These are phyloP conservation scores for Ptychoptera albimana DNA, from an alignment of 2,888 invertebrate species.

Conservation along the genomic window DNA sequence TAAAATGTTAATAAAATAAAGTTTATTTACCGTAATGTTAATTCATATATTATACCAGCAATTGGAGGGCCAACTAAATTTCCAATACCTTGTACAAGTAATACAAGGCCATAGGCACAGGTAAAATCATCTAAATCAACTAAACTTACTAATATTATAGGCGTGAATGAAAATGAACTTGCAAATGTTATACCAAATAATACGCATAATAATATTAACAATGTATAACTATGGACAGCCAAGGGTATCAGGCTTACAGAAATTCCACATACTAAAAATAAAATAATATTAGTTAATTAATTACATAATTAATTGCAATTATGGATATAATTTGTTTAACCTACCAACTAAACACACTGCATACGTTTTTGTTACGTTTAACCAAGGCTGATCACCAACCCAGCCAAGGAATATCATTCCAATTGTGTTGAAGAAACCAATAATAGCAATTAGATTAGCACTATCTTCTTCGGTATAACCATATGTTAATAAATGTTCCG, in stretches of 20 bases:
- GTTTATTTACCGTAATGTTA: conserved; percentile 19
- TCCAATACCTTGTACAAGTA: conserved; percentile 83
- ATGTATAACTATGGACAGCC: conserved; percentile 19
- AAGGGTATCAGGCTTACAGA: conserved; percentile 28
- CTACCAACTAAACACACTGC: conserved; percentile 50
- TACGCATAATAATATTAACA: conserved; percentile 31
- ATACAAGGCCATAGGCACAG: conserved; percentile 76
- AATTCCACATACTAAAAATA: conserved; percentile 23
- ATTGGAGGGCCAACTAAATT: conserved; percentile 84
- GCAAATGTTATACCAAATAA: conserved; percentile 82
- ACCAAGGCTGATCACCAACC: conserved; percentile 73
- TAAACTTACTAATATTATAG: conserved; percentile 73
- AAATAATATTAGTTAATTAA: background rate
- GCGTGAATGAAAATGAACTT: conserved; percentile 81
- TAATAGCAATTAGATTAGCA: conserved; percentile 66
- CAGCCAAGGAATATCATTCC: conserved; percentile 81
- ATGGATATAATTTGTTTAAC: too few relatives aligned
- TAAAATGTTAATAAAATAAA: background rate
- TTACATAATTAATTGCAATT: background rate
- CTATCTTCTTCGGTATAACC: conserved; percentile 56
- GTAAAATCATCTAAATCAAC: conserved; percentile 85
- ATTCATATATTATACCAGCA: conserved; percentile 47
- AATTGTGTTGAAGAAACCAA: conserved; percentile 79
- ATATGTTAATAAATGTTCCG: conserved; percentile 61
- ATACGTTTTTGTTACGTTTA: conserved; percentile 71